Conservation (phyloP, 2,888 invertebrate genomes). For the Heteromyza rotundicornis region DNA sequence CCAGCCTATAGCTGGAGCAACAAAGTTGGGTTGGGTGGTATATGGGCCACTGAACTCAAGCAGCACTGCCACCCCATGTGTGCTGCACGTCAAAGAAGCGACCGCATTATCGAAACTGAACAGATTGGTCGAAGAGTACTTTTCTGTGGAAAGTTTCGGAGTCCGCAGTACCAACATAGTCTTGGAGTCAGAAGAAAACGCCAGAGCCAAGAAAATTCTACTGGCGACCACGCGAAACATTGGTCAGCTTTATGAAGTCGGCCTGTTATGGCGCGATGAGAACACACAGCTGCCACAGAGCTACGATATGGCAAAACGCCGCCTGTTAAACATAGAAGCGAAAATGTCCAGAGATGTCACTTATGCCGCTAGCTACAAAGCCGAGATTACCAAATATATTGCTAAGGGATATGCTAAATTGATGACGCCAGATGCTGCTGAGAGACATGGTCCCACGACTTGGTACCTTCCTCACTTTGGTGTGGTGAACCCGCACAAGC, state of each 20-base stretch:
- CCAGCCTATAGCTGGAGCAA: conserved; percentile 2
- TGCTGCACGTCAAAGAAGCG: conserved; percentile 13
- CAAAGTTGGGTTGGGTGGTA: conserved; percentile 11
- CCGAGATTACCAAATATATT: conserved; percentile 14
- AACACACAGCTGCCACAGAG: background rate
- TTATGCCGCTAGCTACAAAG: conserved; percentile 16
- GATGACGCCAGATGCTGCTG: conserved; percentile 24
- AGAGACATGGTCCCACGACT: conserved; percentile 12
- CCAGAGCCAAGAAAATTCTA: conserved; percentile 5
- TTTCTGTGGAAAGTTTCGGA: conserved; percentile 9
- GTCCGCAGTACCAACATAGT: background rate
- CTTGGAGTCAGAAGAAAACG: conserved; percentile 14
- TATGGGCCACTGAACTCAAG: background rate
- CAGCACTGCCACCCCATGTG: background rate
- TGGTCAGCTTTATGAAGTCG: background rate
- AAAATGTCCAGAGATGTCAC: conserved; percentile 20
- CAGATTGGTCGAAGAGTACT: conserved; percentile 10
- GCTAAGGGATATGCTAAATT: conserved; percentile 31
- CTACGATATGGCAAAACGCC: conserved; percentile 22
- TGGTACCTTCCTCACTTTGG: conserved; percentile 47
- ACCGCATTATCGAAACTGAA: background rate
- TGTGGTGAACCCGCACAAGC: conserved; percentile 41
- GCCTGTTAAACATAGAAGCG: conserved; percentile 26
- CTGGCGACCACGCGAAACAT: background rate
- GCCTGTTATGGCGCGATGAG: background rate